phyloP scores from a whole-genome alignment of 2,888 invertebrate species.

The Oasisia sp. region DNA sequence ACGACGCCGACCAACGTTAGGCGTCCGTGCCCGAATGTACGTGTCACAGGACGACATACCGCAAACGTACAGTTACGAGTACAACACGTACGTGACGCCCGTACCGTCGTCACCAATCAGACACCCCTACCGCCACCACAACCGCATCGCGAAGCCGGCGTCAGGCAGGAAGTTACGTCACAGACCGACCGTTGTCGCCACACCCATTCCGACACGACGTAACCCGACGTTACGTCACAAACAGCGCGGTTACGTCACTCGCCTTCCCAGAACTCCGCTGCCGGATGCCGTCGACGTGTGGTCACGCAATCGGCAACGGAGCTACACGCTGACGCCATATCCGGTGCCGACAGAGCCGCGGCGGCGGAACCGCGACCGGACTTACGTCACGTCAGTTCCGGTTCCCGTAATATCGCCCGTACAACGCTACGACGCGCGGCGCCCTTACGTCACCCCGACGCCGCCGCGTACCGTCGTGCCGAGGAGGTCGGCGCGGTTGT shows the following conservation, averaged over 20 bases:
- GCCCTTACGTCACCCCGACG: not conserved
- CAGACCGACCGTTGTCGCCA: not conserved
- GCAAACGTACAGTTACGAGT: not conserved
- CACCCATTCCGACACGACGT: not conserved
- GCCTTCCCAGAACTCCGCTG: not conserved
- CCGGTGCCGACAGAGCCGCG: not conserved
- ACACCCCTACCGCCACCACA: not conserved
- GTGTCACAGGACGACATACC: not conserved
- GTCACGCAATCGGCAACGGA: not conserved
- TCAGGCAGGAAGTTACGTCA: not conserved
- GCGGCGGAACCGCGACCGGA: not conserved
- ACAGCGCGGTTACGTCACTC: not conserved
- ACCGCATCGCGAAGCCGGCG: conserved; percentile 12
- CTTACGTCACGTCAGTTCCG: not conserved
- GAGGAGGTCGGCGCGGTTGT: not conserved
- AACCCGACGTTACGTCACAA: not conserved
- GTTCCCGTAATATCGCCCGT: conserved; percentile 2
- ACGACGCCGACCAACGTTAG: not conserved
- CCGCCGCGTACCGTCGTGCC: not conserved
- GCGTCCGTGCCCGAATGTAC: not conserved
- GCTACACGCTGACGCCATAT: conserved; percentile 10
- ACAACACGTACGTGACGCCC: not conserved
- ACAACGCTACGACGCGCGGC: not conserved
- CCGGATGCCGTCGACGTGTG: not conserved
- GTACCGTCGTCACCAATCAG: not conserved